Conservation (phyloP, 2,113 vertebrate species). For the Thymallus thymallus region DNA sequence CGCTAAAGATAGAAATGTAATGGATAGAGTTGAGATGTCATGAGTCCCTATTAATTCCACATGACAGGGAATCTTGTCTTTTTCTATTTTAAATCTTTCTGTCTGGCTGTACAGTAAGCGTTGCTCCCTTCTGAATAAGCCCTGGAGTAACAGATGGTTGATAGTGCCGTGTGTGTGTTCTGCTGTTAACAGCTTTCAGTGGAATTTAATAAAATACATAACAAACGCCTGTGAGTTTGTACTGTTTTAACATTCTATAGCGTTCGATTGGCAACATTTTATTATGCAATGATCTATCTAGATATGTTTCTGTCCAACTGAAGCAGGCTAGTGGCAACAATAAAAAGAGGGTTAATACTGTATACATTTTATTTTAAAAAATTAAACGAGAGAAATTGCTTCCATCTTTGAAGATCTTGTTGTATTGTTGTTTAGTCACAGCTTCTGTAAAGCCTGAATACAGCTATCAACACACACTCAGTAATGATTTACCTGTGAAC, state of each 20-base stretch:
- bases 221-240: neutral
- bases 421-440: too few relatives aligned
- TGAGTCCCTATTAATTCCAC: neutral
- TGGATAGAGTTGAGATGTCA: neutral
- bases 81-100: conserved; percentile 8
- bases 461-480: too few relatives aligned
- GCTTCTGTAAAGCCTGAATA: too few relatives aligned
- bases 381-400: too few relatives aligned
- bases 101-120: neutral
- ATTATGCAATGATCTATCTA: too few relatives aligned
- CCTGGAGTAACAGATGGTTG: neutral
- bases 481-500: too few relatives aligned
- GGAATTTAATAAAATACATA: conserved; percentile 53
- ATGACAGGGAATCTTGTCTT: neutral
- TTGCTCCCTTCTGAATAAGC: conserved; percentile 1
- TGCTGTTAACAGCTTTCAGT: conserved; percentile 8
- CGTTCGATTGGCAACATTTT: too few relatives aligned
- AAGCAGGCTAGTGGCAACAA: too few relatives aligned
- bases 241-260: neutral
- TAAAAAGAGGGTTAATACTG: too few relatives aligned
- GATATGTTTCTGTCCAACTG: too few relatives aligned
- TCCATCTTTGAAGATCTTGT: too few relatives aligned
- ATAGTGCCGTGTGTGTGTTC: neutral
- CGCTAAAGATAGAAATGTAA: neutral
- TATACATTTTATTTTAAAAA: too few relatives aligned